A percentile compares a stretch with the other conserved stretches of the same genome.
Conservation (phyloP, 2,113 vertebrate species). For the Crotalus tigris region DNA sequence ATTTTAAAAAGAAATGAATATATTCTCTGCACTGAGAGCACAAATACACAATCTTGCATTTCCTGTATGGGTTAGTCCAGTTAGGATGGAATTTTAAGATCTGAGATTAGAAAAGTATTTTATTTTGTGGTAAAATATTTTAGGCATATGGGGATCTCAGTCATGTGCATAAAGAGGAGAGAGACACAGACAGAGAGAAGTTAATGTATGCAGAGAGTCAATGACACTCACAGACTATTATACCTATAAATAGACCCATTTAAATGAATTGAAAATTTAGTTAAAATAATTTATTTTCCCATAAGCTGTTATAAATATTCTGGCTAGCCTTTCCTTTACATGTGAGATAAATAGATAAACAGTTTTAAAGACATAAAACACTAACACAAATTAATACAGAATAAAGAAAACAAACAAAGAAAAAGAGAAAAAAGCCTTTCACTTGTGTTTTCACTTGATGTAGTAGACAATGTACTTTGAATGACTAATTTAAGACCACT, state of each 20-base stretch:
- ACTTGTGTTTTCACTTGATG: not conserved
- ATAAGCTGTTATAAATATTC: not conserved
- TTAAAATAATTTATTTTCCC: not conserved
- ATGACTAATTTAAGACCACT: not conserved
- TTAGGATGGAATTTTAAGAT: not conserved
- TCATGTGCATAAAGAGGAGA: not conserved
- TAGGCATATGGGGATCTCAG: not conserved
- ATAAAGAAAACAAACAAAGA: not conserved
- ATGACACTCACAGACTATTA: constrained; percentile 13
- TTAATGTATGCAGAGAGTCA: not conserved
- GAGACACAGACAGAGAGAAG: not conserved
- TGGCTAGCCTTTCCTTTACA: not conserved
- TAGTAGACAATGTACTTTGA: not conserved
- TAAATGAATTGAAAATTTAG: not conserved
- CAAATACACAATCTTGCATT: constrained; percentile 33
- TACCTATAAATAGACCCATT: not conserved
- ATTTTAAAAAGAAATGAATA: constrained; percentile 51
- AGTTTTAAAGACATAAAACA: not conserved
- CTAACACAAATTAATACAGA: not conserved
- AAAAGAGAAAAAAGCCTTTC: not conserved
- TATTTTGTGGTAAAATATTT: not conserved
- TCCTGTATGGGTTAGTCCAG: not conserved
- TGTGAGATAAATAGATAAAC: not conserved
- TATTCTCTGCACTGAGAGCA: constrained; percentile 52
- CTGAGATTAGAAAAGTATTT: not conserved